These are phyloP conservation scores for Apogon hyalosoma DNA, from an alignment of 2,797 vertebrate genomes.

Conservation along the genomic window DNA sequence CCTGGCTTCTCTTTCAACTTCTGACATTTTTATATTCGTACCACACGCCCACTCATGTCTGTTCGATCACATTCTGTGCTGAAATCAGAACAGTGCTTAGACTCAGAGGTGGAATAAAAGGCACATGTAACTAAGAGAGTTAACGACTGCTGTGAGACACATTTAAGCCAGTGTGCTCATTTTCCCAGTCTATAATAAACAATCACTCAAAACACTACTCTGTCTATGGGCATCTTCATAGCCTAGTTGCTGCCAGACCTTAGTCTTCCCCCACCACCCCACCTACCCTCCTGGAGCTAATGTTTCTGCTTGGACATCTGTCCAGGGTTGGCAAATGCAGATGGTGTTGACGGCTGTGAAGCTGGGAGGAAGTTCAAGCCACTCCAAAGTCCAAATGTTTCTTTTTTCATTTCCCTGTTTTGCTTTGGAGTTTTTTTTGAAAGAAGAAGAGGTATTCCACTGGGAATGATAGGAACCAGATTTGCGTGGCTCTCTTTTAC, in stretches of 20 bases:
- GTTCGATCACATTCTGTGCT: conserved; percentile 29
- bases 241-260: conserved; percentile 42
- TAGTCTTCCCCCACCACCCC: conserved; percentile 23
- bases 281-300: conserved; percentile 62
- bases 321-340: conserved; percentile 76
- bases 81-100: conserved; percentile 29
- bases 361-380: conserved; percentile 79
- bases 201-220: conserved; percentile 31
- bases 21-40: conserved; percentile 34
- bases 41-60: conserved; percentile 28
- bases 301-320: conserved; percentile 81
- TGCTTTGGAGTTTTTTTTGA: conserved; percentile 41
- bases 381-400: conserved; percentile 79
- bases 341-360: conserved; percentile 83
- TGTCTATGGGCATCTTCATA: conserved; percentile 58
- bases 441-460: conserved; percentile 56
- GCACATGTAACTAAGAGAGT: conserved; percentile 28
- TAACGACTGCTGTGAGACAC: conserved; percentile 50
- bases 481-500: conserved; percentile 50
- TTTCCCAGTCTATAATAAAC: conserved; percentile 49
- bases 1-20: conserved; percentile 25
- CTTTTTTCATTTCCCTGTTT: conserved; percentile 70
- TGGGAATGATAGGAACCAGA: conserved; percentile 71
- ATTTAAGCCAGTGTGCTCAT: conserved; percentile 42
- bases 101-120: conserved; percentile 50